Base-by-base conservation (phyloP, 2,888 invertebrate genomes). In the Orthonevra nobilis region DNA sequence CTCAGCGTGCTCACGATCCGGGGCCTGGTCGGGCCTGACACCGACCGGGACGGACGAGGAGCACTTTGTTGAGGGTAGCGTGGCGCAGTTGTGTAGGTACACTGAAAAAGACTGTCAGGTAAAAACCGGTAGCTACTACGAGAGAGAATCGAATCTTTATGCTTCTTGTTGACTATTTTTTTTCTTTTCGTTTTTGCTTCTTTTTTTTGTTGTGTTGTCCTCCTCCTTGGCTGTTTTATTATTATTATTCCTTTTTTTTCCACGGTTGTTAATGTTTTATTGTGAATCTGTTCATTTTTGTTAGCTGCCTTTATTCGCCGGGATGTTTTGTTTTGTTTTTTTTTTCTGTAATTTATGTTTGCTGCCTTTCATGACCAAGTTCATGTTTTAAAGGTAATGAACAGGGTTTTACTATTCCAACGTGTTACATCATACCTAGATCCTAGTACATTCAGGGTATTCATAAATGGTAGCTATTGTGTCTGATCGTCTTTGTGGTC, bases 41-140 rank as follows among this genome's bases (percentile, higher is more conserved):
- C 4, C n/a, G 9, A 1, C 1, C 4, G 32, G 10, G 9, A 32
- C n/a, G 23, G 63, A 19, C 61, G 50, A 64, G 48, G 50, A 60
- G 73, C 44, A 44, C 12, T 48, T 60, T 50, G 63, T 46, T 68
- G 68, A 52, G 69, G 69, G 44, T 74, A 69, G 58, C 68, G 64
- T 64, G 64, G 52, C 54, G 44, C 60, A 54, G 32, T 46, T 52
- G 63, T 60, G 64, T 38, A 60, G 77, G 64, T 70, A 52, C 52
- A 54, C 42, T n/a, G n/a, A 66, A 12, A 54, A 46, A 52, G 64
- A 60, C 60, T 61, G 46, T 54, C 73, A 79, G 79, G 79, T 79
- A 79, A 79, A 79, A 79, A 79, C 79, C 79, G 79, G 79, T 79
- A 79, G 79, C 79, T 79, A 73, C 79, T 73, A 66, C 73, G 61